These are phyloP conservation scores for Keiferia lycopersicella DNA, from an alignment of 2,888 invertebrate genomes.

Conservation along the genomic window DNA sequence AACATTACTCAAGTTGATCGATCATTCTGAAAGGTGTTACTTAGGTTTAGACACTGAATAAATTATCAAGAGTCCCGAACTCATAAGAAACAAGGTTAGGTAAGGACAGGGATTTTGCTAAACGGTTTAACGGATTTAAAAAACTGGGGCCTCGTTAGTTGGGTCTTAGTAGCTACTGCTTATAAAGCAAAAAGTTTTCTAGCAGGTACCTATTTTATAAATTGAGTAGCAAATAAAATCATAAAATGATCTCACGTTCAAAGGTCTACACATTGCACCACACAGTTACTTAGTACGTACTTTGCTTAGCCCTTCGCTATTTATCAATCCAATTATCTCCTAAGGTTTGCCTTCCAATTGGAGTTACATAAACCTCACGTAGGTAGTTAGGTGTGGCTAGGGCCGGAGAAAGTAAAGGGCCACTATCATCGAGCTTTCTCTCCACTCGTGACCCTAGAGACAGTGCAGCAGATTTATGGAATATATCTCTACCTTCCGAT, in stretches of 20 bases:
- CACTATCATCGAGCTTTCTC: slow-evolving; percentile 62
- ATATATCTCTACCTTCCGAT: background rate
- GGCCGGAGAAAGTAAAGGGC: slow-evolving; percentile 72
- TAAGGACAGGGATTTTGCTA: no score
- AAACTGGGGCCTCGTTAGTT: no score
- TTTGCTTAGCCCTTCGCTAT: slow-evolving; percentile 16
- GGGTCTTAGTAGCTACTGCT: no score
- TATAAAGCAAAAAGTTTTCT: no score
- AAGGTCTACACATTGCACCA: background rate
- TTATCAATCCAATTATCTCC: slow-evolving; percentile 22
- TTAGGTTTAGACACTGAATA: background rate
- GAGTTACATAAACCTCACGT: slow-evolving; percentile 25
- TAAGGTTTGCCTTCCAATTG: slow-evolving; percentile 21
- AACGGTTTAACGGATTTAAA: no score
- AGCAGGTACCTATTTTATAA: background rate
- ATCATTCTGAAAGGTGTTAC: background rate
- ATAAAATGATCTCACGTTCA: slow-evolving; percentile 1
- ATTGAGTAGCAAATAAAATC: background rate
- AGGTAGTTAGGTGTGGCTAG: slow-evolving; percentile 46
- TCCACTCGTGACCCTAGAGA: slow-evolving; percentile 56
- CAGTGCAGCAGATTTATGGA: slow-evolving; percentile 19
- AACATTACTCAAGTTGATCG: background rate
- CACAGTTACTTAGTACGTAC: background rate
- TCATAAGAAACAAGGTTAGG: background rate
- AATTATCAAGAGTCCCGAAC: background rate